Evolutionary conservation across 2,797 vertebrate genomes (phyloP), one percentile per base, ranked within the genome.

Genomic region (Amblyraja radiata): DNA sequence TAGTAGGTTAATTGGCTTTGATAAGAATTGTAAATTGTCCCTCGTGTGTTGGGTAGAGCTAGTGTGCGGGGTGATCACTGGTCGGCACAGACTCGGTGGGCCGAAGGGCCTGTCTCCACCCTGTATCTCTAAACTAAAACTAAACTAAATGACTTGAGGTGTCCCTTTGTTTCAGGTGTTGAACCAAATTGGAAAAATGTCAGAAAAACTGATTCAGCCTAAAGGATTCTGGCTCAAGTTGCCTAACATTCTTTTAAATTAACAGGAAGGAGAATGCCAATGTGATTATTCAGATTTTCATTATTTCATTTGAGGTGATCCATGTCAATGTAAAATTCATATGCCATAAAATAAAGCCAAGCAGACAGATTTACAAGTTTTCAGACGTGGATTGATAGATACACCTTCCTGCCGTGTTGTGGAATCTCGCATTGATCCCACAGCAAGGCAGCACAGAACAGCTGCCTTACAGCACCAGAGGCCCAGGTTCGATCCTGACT

Each of bases 191-290:
- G 61, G 84, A 36, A 68, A 88, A 88, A 32, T 9, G 16, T 88
- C 36, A 65, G 84, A 36, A 68, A 88, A 88, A 21, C 61, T 88
- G 84, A 88, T 68, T 36, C 16, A 32, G 61, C n/a, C 63, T 32
- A 68, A 88, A 68, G n/a, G 63, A 36, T 88, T n/a, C 84, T 88
- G 84, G 61, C 36, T 88, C 84, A 88, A 88, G 63, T 68, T 88
- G 32, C 63, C 32, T 36, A 68, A 68, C 84, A 68, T 88, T 88
- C 68, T 74, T 86, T 36, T 65, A 18, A 36, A 68, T 88, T 88
- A 68, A 21, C 61, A 88, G 61, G 4, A 36, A 68, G 61, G n/a
- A 63, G 71, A 92, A 76, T 92, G 13, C 39, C 90, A 92, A 76
- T 54, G 21, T 18, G 90, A 58, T 76, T 58, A 76, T 10, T 14